A percentile compares a stretch with the other conserved stretches of the same genome.
phyloP scores from a whole-genome alignment of 2,888 invertebrate species.

The Micoletzkya japonica region DNA sequence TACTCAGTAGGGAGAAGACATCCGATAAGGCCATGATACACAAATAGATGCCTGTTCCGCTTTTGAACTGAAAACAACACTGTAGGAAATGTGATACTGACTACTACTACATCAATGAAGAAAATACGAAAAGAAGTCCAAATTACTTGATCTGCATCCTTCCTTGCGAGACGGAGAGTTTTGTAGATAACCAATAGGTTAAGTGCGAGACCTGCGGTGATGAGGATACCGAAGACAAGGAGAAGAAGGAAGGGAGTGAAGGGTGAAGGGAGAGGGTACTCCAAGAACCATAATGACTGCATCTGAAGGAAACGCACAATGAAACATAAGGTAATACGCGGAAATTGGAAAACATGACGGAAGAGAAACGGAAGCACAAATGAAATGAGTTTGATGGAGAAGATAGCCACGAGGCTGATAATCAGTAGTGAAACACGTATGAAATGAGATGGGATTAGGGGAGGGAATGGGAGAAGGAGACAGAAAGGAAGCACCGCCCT shows the following conservation, averaged over 20 bases:
- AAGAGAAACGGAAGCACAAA: too few species aligned
- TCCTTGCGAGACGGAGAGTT: slow-evolving; percentile 38
- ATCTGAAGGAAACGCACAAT: neutral
- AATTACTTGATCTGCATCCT: slow-evolving; percentile 50
- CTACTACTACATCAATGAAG: neutral
- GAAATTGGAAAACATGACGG: neutral
- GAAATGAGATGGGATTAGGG: too few species aligned
- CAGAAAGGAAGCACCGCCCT: too few species aligned
- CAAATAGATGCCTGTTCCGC: slow-evolving; percentile 53
- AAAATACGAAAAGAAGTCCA: neutral
- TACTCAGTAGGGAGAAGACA: slow-evolving; percentile 42
- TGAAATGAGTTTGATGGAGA: too few species aligned
- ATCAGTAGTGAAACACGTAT: too few species aligned
- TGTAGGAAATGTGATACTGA: too few species aligned
- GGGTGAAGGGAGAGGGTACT: neutral
- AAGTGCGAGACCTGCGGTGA: slow-evolving; percentile 42
- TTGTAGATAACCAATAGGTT: slow-evolving; percentile 51
- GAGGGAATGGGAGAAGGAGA: too few species aligned
- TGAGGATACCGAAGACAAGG: slow-evolving; percentile 35
- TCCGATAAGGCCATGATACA: slow-evolving; percentile 49
- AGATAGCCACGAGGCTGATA: too few species aligned
- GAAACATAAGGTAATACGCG: neutral
- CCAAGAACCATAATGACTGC: slow-evolving; percentile 20
- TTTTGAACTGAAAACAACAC: slow-evolving; percentile 51
- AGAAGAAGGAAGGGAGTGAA: slow-evolving; percentile 2